Conservation (phyloP, 2,888 invertebrate species). For the Eupelmus urozonus region DNA sequence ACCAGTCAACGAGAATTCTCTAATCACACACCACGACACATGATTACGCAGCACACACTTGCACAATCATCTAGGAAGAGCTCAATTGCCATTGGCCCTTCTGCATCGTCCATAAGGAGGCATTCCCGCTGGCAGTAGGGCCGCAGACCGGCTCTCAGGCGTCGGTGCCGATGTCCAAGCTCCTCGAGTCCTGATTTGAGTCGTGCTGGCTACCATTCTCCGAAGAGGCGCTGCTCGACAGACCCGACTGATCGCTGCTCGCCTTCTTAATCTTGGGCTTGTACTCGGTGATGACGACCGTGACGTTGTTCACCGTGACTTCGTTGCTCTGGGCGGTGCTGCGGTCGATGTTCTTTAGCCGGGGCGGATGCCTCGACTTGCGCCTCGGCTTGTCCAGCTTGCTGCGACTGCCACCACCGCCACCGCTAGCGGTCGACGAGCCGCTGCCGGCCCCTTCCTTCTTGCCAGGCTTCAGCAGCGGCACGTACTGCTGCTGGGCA, state of each 20-base stretch:
- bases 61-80: slow-evolving; percentile 30
- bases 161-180: slow-evolving; percentile 77
- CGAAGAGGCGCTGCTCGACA: slow-evolving; percentile 78
- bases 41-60: slow-evolving; percentile 48
- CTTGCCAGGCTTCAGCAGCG: slow-evolving; percentile 77
- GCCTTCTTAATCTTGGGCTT: slow-evolving; percentile 84
- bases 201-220: slow-evolving; percentile 79
- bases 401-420: slow-evolving; percentile 64
- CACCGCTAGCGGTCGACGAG: slow-evolving; percentile 67
- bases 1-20: slow-evolving; percentile 18
- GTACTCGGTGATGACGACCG: slow-evolving; percentile 97
- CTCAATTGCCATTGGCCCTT: slow-evolving; percentile 31
- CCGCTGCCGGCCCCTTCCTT: slow-evolving; percentile 77
- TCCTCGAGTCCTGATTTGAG: slow-evolving; percentile 78
- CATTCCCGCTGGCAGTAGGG: slow-evolving; percentile 9
- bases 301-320: slow-evolving; percentile 97
- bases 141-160: slow-evolving; percentile 67
- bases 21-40: slow-evolving; percentile 45
- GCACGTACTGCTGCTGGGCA: slow-evolving; percentile 76
- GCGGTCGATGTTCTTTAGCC: slow-evolving; percentile 94
- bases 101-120: slow-evolving; percentile 26
- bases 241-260: slow-evolving; percentile 76
- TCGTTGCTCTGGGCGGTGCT: slow-evolving; percentile 95
- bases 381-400: slow-evolving; percentile 75
- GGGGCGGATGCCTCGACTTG: slow-evolving; percentile 82